These are phyloP conservation scores for Cheirogaleus medius DNA, from an alignment of 2,113 vertebrate genomes.

Conservation along the genomic window DNA sequence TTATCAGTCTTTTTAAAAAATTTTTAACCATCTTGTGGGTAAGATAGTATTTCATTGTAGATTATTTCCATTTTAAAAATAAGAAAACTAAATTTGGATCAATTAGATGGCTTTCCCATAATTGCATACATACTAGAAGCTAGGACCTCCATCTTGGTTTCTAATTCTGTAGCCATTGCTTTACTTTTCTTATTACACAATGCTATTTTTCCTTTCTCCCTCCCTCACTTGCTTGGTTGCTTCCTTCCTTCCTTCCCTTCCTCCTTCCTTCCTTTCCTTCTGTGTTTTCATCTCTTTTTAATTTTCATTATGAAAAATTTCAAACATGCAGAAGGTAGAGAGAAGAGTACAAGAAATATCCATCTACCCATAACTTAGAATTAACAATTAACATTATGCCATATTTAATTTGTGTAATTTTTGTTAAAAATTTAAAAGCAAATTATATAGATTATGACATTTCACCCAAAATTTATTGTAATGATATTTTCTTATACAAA, in stretches of 20 bases:
- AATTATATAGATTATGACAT: background rate
- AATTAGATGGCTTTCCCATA: background rate
- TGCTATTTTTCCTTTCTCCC: background rate
- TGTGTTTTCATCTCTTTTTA: background rate
- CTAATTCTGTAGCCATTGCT: background rate
- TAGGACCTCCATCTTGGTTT: background rate
- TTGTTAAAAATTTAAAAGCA: background rate
- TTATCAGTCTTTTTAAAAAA: background rate
- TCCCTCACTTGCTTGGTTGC: background rate
- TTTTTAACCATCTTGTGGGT: background rate
- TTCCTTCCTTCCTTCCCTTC: background rate
- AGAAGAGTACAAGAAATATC: background rate
- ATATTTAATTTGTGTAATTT: background rate
- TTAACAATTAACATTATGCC: background rate
- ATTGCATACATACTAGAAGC: background rate
- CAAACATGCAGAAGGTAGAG: background rate
- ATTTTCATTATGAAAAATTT: constrained; percentile 14
- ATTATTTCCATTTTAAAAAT: background rate
- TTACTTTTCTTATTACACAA: background rate
- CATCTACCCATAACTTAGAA: background rate
- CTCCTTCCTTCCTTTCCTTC: background rate
- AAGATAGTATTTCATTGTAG: background rate
- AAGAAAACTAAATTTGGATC: background rate
- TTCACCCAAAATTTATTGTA: background rate
- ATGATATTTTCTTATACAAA: background rate